These are phyloP conservation scores for Sebastes hubbsi DNA, from an alignment of 2,797 vertebrate species.

Conservation along the genomic window DNA sequence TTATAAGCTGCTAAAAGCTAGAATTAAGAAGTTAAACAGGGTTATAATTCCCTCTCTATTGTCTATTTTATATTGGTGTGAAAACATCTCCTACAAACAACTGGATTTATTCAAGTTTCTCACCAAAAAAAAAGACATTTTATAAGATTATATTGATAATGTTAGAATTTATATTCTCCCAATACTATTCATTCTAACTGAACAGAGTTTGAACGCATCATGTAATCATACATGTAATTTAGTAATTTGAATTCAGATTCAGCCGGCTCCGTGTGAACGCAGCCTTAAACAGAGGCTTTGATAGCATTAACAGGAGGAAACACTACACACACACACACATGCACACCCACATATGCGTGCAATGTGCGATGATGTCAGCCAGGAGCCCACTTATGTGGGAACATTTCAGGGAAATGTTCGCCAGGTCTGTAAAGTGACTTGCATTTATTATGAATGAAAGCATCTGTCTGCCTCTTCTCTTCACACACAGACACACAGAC, in stretches of 20 bases:
- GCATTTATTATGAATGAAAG: slow-evolving; percentile 64
- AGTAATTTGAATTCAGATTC: not conserved
- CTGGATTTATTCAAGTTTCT: no score
- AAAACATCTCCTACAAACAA: no score
- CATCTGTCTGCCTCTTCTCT: slow-evolving; percentile 47
- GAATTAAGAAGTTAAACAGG: no score
- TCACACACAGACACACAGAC: not conserved
- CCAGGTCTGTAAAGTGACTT: slow-evolving; percentile 57
- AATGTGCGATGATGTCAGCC: slow-evolving; percentile 45
- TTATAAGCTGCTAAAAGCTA: no score
- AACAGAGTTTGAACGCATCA: no score
- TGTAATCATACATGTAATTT: no score
- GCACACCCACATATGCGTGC: not conserved
- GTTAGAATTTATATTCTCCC: no score
- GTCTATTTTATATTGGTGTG: no score
- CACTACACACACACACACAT: slow-evolving; percentile 9
- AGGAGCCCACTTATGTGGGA: slow-evolving; percentile 35
- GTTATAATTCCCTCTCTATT: no score
- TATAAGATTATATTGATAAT: no score
- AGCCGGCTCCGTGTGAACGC: not conserved
- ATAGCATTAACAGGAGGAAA: slow-evolving; percentile 51
- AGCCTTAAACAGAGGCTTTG: slow-evolving; percentile 9
- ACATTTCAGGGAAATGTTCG: slow-evolving; percentile 44
- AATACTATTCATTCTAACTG: no score
- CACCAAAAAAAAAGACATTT: no score